phyloP scores from a whole-genome alignment of 1,140 invertebrate species.

The Caenorhabditis inopinata region DNA sequence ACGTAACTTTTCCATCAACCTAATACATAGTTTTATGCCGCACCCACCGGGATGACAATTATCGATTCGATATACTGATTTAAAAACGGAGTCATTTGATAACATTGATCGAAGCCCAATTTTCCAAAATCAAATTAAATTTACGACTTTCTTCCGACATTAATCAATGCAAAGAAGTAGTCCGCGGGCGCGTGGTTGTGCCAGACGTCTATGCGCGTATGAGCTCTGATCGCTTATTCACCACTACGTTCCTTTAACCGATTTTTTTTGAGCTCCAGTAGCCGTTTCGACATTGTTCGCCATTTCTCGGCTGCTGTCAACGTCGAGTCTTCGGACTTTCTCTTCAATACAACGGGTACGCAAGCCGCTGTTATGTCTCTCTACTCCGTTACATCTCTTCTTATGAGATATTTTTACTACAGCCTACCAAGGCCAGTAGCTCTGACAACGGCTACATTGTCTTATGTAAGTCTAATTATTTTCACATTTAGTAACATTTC shows the following conservation, averaged over 20 bases:
- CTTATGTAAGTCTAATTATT: not conserved
- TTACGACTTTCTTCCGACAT: no score
- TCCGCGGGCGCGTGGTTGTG: no score
- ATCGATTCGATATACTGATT: no score
- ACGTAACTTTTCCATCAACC: no score
- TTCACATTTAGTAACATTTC: not conserved
- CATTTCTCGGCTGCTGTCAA: conserved; percentile 1
- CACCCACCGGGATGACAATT: no score
- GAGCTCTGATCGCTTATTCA: no score
- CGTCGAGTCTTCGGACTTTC: not conserved
- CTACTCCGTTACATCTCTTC: not conserved
- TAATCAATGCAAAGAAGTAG: no score
- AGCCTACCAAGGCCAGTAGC: not conserved
- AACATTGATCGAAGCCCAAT: no score
- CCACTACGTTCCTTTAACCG: not conserved
- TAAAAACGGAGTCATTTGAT: no score
- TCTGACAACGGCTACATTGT: not conserved
- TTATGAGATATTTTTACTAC: not conserved
- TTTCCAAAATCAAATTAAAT: no score
- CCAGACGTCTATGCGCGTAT: no score
- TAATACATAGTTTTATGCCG: no score
- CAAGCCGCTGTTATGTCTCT: not conserved
- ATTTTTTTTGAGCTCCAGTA: conserved; percentile 19
- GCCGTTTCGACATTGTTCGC: conserved; percentile 17
- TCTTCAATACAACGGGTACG: not conserved